phyloP scores from a whole-genome alignment of 2,113 vertebrate species.

The Psilopogon haemacephalus region DNA sequence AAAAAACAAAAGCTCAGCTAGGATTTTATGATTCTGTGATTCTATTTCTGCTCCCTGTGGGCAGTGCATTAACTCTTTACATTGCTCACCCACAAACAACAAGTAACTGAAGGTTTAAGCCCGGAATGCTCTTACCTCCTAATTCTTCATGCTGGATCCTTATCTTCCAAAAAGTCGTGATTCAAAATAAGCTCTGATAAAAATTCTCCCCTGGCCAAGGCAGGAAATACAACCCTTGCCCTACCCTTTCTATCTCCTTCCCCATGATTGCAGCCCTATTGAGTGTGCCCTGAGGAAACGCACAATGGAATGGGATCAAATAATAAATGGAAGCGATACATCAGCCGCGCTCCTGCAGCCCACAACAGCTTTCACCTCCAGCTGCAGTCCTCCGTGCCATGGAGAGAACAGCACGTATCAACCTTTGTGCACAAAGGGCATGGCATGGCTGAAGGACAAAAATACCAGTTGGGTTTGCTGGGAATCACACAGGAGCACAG shows the following conservation, averaged over 20 bases:
- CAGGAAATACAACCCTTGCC: slow-evolving; percentile 63
- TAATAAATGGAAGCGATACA: slow-evolving; percentile 69
- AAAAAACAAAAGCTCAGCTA: slow-evolving; percentile 40
- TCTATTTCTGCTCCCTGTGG: slow-evolving; percentile 8
- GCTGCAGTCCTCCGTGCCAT: not conserved
- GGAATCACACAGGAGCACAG: not conserved
- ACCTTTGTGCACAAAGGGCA: not conserved
- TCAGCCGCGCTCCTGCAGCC: slow-evolving; percentile 5
- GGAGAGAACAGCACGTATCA: slow-evolving; percentile 9
- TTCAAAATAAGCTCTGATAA: slow-evolving; percentile 46
- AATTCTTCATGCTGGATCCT: not conserved
- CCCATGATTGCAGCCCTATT: slow-evolving; percentile 46
- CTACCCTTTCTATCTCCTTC: slow-evolving; percentile 66
- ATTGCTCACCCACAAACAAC: not conserved
- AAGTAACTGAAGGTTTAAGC: not conserved
- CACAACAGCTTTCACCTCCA: not conserved
- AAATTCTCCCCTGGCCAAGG: slow-evolving; percentile 47
- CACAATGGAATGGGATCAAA: slow-evolving; percentile 58
- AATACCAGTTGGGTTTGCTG: not conserved
- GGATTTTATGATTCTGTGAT: too few relatives aligned
- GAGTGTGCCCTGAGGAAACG: slow-evolving; percentile 46
- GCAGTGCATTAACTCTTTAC: slow-evolving; percentile 38
- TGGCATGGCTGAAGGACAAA: not conserved
- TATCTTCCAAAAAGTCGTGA: slow-evolving; percentile 36
- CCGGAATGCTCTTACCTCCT: not conserved